Conservation (phyloP, 2,888 invertebrate genomes). For the Ormyrus nitidulus region DNA sequence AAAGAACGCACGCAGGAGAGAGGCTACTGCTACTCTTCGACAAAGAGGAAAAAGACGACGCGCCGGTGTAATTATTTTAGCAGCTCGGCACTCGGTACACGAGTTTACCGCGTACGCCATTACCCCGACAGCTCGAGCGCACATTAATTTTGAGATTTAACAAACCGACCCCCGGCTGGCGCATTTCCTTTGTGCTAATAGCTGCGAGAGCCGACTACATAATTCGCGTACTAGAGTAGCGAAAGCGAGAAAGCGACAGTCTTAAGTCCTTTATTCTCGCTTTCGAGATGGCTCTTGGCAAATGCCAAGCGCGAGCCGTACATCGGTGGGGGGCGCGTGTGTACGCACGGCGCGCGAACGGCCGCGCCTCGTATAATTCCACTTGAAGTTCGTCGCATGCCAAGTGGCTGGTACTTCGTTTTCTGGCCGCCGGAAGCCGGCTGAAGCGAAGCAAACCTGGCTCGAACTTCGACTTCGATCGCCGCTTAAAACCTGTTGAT, state of each 20-base stretch:
- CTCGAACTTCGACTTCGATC: constrained; percentile 46
- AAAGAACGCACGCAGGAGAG: neutral
- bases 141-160: constrained; percentile 37
- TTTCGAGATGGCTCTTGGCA: constrained; percentile 3
- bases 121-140: neutral
- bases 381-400: constrained; percentile 33
- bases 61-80: constrained; percentile 34
- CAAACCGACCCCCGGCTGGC: constrained; percentile 18
- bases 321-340: neutral
- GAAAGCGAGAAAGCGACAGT: neutral
- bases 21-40: neutral
- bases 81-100: neutral
- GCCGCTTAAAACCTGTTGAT: constrained; percentile 47
- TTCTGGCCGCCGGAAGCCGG: neutral
- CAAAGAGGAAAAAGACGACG: constrained; percentile 21
- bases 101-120: neutral
- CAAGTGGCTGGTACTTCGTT: constrained; percentile 23
- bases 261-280: neutral
- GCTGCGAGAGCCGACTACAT: neutral
- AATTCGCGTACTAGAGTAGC: neutral
- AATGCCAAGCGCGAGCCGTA: neutral
- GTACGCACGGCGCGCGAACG: neutral
- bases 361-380: constrained; percentile 2
- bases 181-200: constrained; percentile 17
- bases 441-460: constrained; percentile 18